phyloP scores from a whole-genome alignment of 2,113 vertebrate species.

The Danionella cerebrum region DNA sequence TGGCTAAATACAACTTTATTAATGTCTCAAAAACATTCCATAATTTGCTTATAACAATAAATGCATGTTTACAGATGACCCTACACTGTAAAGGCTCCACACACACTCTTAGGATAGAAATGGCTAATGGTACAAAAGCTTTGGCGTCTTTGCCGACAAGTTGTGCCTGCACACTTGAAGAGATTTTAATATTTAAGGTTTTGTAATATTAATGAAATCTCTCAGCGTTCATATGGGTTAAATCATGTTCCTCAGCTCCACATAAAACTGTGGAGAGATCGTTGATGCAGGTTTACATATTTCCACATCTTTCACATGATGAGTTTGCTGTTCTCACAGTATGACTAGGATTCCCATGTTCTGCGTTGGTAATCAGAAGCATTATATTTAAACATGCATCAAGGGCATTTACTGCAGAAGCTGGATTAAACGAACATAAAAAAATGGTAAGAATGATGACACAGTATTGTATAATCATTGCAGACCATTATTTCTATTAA shows the following conservation, averaged over 20 bases:
- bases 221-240: slow-evolving; percentile 32
- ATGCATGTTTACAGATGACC: slow-evolving; percentile 54
- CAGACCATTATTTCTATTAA: too few species aligned
- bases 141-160: slow-evolving; percentile 59
- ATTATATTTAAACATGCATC: too few species aligned
- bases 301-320: slow-evolving; percentile 47
- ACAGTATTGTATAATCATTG: too few species aligned
- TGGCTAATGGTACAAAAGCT: slow-evolving; percentile 59
- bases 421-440: too few species aligned
- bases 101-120: slow-evolving; percentile 48
- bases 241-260: slow-evolving; percentile 54
- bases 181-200: slow-evolving; percentile 37
- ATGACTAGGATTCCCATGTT: too few species aligned
- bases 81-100: too few species aligned
- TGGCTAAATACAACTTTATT: slow-evolving; percentile 29
- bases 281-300: slow-evolving; percentile 43
- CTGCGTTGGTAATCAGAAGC: too few species aligned
- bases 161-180: slow-evolving; percentile 67
- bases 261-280: slow-evolving; percentile 79
- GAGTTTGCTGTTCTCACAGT: slow-evolving; percentile 35
- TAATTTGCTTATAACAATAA: slow-evolving; percentile 49
- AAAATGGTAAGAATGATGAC: too few species aligned
- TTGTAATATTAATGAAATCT: slow-evolving; percentile 50
- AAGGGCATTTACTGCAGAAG: background rate
- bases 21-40: slow-evolving; percentile 31